These are phyloP conservation scores for Rhyacophila evoluta DNA, from an alignment of 2,888 invertebrate genomes.

Conservation along the genomic window DNA sequence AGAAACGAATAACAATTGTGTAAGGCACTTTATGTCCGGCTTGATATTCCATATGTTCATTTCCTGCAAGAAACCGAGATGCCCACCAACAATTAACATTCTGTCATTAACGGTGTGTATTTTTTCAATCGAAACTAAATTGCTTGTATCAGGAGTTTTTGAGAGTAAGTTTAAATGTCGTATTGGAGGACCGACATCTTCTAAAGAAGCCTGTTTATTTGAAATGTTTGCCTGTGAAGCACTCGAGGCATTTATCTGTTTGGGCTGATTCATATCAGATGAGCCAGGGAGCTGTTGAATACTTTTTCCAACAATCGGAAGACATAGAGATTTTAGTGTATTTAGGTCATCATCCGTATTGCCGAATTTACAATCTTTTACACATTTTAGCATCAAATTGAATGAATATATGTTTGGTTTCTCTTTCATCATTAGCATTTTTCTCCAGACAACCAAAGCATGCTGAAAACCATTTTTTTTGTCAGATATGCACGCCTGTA, in stretches of 20 bases:
- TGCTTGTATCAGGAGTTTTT: slow-evolving; percentile 71
- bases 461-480: slow-evolving; percentile 84
- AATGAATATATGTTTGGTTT: slow-evolving; percentile 80
- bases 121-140: slow-evolving; percentile 72
- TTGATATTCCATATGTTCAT: slow-evolving; percentile 77
- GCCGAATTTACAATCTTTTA: slow-evolving; percentile 86
- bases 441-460: slow-evolving; percentile 87
- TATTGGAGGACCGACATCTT: too few species aligned
- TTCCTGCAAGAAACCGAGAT: slow-evolving; percentile 78
- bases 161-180: slow-evolving; percentile 67
- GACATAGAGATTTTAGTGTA: not conserved
- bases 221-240: not conserved
- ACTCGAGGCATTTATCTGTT: not conserved
- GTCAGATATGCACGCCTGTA: slow-evolving; percentile 88
- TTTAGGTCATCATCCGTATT: not conserved
- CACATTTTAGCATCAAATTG: slow-evolving; percentile 83
- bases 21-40: slow-evolving; percentile 85
- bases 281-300: not conserved
- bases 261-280: not conserved
- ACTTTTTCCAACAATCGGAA: not conserved
- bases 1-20: slow-evolving; percentile 79
- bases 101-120: slow-evolving; percentile 74
- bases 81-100: slow-evolving; percentile 84
- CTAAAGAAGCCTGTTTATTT: too few species aligned
- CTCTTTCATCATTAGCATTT: slow-evolving; percentile 76